A percentile compares a stretch with the other conserved stretches of the same genome.
Conservation (phyloP, 2,888 invertebrate genomes). For the Xanthorhoe designata region DNA sequence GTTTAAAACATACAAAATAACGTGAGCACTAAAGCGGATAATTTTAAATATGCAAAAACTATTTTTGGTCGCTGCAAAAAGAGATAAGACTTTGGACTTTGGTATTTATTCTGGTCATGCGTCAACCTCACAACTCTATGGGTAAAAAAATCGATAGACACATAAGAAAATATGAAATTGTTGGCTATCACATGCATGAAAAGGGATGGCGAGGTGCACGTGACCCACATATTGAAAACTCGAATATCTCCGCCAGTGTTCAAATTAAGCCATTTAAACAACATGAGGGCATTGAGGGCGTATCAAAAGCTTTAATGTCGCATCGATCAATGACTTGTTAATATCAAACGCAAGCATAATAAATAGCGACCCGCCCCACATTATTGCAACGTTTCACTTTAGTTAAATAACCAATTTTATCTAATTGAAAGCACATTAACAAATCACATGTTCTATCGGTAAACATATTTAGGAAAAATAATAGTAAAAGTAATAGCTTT, state of each 20-base stretch:
- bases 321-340: conserved; percentile 21
- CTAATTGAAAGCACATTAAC: no score
- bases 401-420: no score
- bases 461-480: no score
- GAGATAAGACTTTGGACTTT: conserved; percentile 17
- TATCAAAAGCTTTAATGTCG: conserved; percentile 18
- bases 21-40: conserved; percentile 29
- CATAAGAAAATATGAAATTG: conserved; percentile 18
- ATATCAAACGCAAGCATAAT: background rate
- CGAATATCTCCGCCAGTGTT: conserved; percentile 41
- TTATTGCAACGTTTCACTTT: no score
- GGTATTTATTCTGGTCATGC: conserved; percentile 41
- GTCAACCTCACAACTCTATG: conserved; percentile 28
- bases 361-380: background rate
- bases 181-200: conserved; percentile 38
- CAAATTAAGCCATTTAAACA: conserved; percentile 38
- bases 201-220: conserved; percentile 51
- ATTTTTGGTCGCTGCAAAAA: conserved; percentile 24
- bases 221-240: conserved; percentile 58
- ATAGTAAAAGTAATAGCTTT: no score
- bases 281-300: conserved; percentile 38
- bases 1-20: conserved; percentile 1
- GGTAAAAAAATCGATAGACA: conserved; percentile 21
- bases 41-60: conserved; percentile 34
- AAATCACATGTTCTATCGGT: no score